Base-by-base conservation (phyloP, 2,797 vertebrate genomes). In the Pseudopleuronectes americanus region DNA sequence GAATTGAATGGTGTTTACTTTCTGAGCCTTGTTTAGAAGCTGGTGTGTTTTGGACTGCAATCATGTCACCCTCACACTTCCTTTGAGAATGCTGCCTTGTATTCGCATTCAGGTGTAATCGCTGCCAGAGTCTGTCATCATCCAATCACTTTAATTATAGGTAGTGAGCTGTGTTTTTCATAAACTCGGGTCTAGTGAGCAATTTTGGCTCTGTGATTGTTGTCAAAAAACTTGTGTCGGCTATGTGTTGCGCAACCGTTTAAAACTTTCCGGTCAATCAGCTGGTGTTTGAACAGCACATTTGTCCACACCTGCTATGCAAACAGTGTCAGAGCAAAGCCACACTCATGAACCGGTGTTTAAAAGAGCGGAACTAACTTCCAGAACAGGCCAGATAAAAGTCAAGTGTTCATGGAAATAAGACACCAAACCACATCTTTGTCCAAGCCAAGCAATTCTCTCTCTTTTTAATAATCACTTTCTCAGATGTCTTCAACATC, bases 281-380 rank as follows among this genome's bases (percentile, higher is more conserved):
- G 84, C 89, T 84, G 84, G 74, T 94, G 80, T 94, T 94, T 94
- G 86, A 88, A 83, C 79, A 92, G 87, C 58, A 75, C 88, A 68
- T 90, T 84, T 88, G 91, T 81, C 88, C 92, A 93, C 94, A 93
- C 93, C 93, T 92, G 87, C 85, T 87, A 86, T 87, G 78, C 84
- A 92, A 94, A 94, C 87, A 87, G 71, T 59, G 75, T 71, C 64
- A 58, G 64, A 80, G 84, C 49, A 57, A 84, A 83, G 81, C 79
- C 70, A 70, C 81, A 74, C 85, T 82, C 55, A 41, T 79, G 74
- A 79, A 71, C 55, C 66, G 13, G 77, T 83, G 76, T 87, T 90
- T 83, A 86, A 85, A 72, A 71, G 80, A 83, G 84, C 31, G 68
- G 72, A 86, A 74, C 76, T 70, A 64, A 80, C 84, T 79, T 88